Base-by-base conservation (phyloP, 2,797 vertebrate genomes). In the Diglossa cyanea region DNA sequence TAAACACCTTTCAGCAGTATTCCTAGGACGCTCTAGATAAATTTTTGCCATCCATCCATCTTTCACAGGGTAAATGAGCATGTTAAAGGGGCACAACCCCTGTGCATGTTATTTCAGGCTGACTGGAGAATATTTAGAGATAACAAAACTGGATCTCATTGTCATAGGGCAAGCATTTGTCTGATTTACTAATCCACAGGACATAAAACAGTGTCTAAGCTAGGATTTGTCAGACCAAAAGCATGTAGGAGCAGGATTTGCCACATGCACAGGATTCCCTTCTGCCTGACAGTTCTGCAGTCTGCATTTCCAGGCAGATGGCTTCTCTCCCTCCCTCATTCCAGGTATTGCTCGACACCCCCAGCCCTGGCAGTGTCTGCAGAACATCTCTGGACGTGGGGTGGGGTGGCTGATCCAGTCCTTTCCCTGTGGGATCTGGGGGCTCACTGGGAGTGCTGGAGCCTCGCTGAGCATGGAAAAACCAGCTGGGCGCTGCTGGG, bases 121-220 rank as follows among this genome's bases (percentile, higher is more conserved):
- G 79, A 45, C 65, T 78, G 85, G 51, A 74, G 70, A 83, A 73
- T 70, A 80, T 72, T 92, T 39, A 70, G 75, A 72, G 81, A 86
- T 55, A 70, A 87, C 60, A 83, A 42, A 93, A 54, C 25, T 39
- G 4, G 2, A 67, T 80, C 61, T 77, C 84, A 44, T 84, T 88
- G 92, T 93, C 31, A 13, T 0, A 75, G 89, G 21, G 17, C 33
- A 55, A 48, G 44, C 47, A 57, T 88, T 67, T 91, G 51, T 82
- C 93, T 82, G 75, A 87, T 93, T 74, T 54, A 61, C 54, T 95
- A 80, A 92, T 91, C 75, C 93, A 63, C 23, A 28, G 58, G 84
- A 82, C 60, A 79, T 60, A 83, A 77, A 85, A 14, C 74, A 80
- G 26, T 0, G 8, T 71, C 48, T 72, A 58, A 80, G 70, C 62